Base-by-base conservation (phyloP, 2,113 vertebrate genomes). In the Hassar affinis region DNA sequence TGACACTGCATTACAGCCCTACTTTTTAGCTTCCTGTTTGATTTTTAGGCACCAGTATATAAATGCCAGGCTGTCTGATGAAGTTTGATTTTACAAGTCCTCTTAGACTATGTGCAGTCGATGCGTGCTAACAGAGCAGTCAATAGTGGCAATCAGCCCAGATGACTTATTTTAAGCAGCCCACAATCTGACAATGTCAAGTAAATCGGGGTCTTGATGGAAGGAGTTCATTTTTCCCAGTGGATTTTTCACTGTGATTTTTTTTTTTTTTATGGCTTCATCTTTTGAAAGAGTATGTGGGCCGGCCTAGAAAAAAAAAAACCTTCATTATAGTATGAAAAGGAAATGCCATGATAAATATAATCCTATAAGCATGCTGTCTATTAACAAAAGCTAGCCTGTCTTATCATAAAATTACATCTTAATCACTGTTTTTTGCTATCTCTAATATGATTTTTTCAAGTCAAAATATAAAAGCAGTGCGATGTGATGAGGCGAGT, bases 71-170 rank as follows among this genome's bases (percentile, higher is more conserved):
- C 47, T 54, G 57, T 4, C 54, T 78, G 76, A 78, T 77, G 72
- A 83, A 49, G 72, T 77, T 83, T 83, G 59, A 64, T 83, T 62
- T 52, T 77, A 54, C 47, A 80, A 64, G 22, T 81, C 64, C 79
- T 54, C 22, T 59, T 78, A 78, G 30, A 77, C 72, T 66, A 42
- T 6, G 22, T 72, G 71, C 62, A 79, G 86, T 85, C 86, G 78
- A 76, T 78, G 47, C 51, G 74, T 72, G 45, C 81, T 82, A 87
- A 64, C 79, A 79, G 69, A 69, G 74, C 57, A 83, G 80, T 84
- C 79, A 78, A 82, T 81, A 66, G 15, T 75, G 51, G 62, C 66
- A 62, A 75, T 75, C 69, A 82, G 83, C 18, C 25, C n/a, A 45
- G 64, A 85, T 64, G 57, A 85, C 78, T 82, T 52, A 14, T 35